Evolutionary conservation across 2,888 invertebrate genomes (phyloP).

Genomic region (Atethmia centrago): DNA sequence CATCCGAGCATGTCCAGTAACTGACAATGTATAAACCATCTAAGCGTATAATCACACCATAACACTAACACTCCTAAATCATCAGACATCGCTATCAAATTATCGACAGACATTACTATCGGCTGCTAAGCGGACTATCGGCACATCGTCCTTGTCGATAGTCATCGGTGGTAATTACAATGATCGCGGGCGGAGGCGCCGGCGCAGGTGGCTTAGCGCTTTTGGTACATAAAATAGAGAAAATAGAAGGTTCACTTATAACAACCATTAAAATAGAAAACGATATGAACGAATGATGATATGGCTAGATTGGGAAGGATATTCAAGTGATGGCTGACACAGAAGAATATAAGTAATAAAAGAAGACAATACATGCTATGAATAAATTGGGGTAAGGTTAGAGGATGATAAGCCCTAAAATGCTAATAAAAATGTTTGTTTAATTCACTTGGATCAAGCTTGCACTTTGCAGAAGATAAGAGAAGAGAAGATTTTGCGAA

Average conservation of each 20-base stretch:
- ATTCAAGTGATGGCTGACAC: neutral
- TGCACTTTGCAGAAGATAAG: neutral
- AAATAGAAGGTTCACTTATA: slow-evolving; percentile 29
- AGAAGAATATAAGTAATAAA: neutral
- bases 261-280: neutral
- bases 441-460: neutral
- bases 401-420: neutral
- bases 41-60: slow-evolving; percentile 26
- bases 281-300: neutral
- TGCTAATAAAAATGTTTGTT: neutral
- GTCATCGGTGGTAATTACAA: slow-evolving; percentile 60
- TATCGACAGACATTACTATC: slow-evolving; percentile 23
- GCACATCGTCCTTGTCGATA: slow-evolving; percentile 63
- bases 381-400: neutral
- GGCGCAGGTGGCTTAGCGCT: slow-evolving; percentile 63
- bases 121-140: slow-evolving; percentile 46
- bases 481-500: neutral
- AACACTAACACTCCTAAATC: slow-evolving; percentile 19
- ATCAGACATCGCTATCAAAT: slow-evolving; percentile 19
- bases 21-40: neutral
- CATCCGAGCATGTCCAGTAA: neutral
- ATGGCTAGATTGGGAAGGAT: too few relatives aligned
- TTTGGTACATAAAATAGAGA: neutral
- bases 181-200: slow-evolving; percentile 66
- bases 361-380: neutral